These are phyloP conservation scores for Drosophila siamana DNA, from an alignment of 2,888 invertebrate genomes.

Conservation along the genomic window DNA sequence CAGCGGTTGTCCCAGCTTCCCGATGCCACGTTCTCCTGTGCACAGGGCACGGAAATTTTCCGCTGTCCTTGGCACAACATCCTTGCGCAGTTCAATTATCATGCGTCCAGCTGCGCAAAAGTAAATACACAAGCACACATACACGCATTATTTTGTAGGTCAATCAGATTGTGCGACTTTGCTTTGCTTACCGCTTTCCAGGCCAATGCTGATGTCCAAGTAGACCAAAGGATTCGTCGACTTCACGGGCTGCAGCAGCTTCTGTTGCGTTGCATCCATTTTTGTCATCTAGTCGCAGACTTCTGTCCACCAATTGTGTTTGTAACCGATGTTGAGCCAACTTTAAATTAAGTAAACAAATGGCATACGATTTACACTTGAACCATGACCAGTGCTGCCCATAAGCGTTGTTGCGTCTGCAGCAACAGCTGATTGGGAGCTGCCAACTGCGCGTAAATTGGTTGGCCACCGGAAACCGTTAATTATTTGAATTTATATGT, in stretches of 20 bases:
- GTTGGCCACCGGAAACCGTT: neutral
- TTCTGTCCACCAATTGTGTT: neutral
- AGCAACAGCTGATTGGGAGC: conserved; percentile 50
- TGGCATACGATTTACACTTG: conserved; percentile 36
- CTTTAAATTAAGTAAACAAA: conserved; percentile 54
- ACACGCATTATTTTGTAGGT: conserved; percentile 42
- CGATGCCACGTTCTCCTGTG: conserved; percentile 94
- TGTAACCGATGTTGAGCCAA: conserved; percentile 2
- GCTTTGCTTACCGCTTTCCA: conserved; percentile 88
- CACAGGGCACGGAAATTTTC: conserved; percentile 97
- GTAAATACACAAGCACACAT: conserved; percentile 13
- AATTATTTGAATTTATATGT: neutral
- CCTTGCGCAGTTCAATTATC: conserved; percentile 93
- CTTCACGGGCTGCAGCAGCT: conserved; percentile 63
- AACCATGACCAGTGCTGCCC: conserved; percentile 28
- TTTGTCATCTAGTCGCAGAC: conserved; percentile 33
- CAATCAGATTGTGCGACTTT: conserved; percentile 29
- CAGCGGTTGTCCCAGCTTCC: conserved; percentile 89
- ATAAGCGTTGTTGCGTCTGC: conserved; percentile 7
- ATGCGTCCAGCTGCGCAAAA: conserved; percentile 90
- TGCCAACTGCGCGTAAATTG: conserved; percentile 36
- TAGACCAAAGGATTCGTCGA: conserved; percentile 89
- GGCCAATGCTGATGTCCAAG: conserved; percentile 89
- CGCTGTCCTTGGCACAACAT: conserved; percentile 93
- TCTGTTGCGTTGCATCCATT: conserved; percentile 52